A percentile compares a stretch with the other conserved stretches of the same genome.
Conservation (phyloP, 2,888 invertebrate genomes). For the Cheiracanthium punctorium region DNA sequence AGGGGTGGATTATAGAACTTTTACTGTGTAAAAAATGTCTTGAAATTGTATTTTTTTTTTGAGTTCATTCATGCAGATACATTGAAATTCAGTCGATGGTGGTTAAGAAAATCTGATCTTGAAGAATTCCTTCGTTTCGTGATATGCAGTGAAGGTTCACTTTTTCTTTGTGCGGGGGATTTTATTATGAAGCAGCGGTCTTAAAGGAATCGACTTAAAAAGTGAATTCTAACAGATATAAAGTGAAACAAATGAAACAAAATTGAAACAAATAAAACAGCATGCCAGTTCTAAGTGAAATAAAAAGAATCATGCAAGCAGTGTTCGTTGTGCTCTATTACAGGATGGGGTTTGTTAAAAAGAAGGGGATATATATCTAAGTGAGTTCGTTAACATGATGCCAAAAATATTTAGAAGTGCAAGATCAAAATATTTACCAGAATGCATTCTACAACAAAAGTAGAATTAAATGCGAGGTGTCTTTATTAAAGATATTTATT, state of each 20-base stretch:
- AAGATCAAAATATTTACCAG: not conserved
- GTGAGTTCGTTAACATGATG: not conserved
- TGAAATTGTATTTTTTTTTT: too few species aligned
- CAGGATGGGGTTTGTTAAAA: too few species aligned
- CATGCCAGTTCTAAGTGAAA: not conserved
- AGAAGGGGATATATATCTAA: not conserved
- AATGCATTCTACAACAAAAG: not conserved
- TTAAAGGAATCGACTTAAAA: too few species aligned
- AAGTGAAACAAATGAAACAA: not conserved
- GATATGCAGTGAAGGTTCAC: too few species aligned
- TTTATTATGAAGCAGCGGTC: too few species aligned
- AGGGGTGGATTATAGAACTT: not conserved
- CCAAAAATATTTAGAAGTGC: not conserved
- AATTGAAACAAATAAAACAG: not conserved
- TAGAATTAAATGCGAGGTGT: not conserved
- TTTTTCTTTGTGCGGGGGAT: too few species aligned
- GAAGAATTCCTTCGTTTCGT: too few species aligned
- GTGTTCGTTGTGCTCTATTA: not conserved
- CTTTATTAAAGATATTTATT: too few species aligned
- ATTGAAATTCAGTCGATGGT: too few species aligned
- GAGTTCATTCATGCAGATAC: too few species aligned
- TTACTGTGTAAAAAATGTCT: not conserved
- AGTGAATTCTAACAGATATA: too few species aligned
- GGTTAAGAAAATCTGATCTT: too few species aligned
- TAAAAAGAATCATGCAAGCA: not conserved